phyloP scores from a whole-genome alignment of 2,797 vertebrate species.

The Siniperca scherzeri region DNA sequence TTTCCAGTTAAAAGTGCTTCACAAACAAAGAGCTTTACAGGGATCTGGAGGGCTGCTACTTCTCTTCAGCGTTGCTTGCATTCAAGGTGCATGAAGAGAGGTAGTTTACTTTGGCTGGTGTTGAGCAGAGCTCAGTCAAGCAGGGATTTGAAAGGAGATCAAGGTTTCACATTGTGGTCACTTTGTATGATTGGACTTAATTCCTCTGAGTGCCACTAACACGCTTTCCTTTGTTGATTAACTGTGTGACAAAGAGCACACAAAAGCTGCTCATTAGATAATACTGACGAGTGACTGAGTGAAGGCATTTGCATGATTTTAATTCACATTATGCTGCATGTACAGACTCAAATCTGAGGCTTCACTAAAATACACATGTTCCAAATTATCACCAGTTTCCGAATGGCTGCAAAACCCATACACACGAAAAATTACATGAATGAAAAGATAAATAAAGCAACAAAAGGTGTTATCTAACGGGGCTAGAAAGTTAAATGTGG shows the following conservation, averaged over 20 bases:
- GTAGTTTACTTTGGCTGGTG: slow-evolving; percentile 70
- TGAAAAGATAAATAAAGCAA: slow-evolving; percentile 70
- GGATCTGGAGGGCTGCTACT: slow-evolving; percentile 56
- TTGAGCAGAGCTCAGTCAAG: slow-evolving; percentile 61
- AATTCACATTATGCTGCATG: slow-evolving; percentile 40
- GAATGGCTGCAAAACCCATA: slow-evolving; percentile 42
- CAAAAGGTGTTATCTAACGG: slow-evolving; percentile 64
- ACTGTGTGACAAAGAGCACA: slow-evolving; percentile 49
- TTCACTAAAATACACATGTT: slow-evolving; percentile 32
- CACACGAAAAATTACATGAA: slow-evolving; percentile 59
- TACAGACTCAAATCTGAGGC: slow-evolving; percentile 30
- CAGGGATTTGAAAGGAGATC: slow-evolving; percentile 74
- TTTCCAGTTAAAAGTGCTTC: slow-evolving; percentile 55
- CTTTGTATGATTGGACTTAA: slow-evolving; percentile 78
- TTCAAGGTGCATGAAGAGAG: slow-evolving; percentile 44
- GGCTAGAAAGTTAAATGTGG: slow-evolving; percentile 70
- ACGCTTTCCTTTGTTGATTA: slow-evolving; percentile 70
- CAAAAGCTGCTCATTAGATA: slow-evolving; percentile 57
- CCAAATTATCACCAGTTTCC: slow-evolving; percentile 42
- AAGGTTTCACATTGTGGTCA: slow-evolving; percentile 74
- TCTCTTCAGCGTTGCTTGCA: slow-evolving; percentile 24
- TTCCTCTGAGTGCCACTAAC: slow-evolving; percentile 63
- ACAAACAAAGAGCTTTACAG: slow-evolving; percentile 69
- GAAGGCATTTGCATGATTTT: slow-evolving; percentile 54
- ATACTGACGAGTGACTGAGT: slow-evolving; percentile 52